Base-by-base conservation (phyloP, 1,140 invertebrate species). In the Aphelinus certus region DNA sequence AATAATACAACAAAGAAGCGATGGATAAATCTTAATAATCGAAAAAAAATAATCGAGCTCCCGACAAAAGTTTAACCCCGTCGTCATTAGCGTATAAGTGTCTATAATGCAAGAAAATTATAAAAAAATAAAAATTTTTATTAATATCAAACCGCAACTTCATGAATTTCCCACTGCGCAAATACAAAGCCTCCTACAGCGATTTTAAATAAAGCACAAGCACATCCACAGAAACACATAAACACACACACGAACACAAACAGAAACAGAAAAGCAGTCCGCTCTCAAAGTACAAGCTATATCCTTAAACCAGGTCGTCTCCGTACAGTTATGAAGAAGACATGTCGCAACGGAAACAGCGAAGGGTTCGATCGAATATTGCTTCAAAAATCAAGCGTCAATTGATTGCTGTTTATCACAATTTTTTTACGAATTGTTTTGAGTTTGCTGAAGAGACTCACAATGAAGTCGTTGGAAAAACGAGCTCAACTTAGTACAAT, bases 281-380 rank as follows among this genome's bases (percentile, higher is more conserved):
- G 81, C 82, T 81, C 70, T 79, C 77, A 79, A 77, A 81, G 77
- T 79, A 83, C 82, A 62, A 71, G 78, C 78, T 80, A 57, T 63
- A 82, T 87, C 86, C 87, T 83, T 81, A 86, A 82, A 88, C 81
- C 81, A 87, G 81, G 81, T 88, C 85, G 84, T 87, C 81, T 87
- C 85, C 84, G 83, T 81, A 82, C 85, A 87, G 86, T 84, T 78
- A 67, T 80, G 79, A 76, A 64, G 73, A 75, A 81, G 75, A 76
- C 61, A 73, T 48, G 63, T 7, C 49, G 60, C 63, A 64, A 58
- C 57, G 75, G 68, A 58, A 74, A 48, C 64, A 45, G 9, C 69
- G 75, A 75, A 61, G 70, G 10, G 45, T 48, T 26, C 26, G 53
- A 71, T 61, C 49, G 65, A 53, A 71, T 58, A 51, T 72, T 57